Base-by-base conservation (phyloP, 1,140 invertebrate species). In the Chrysopa pallens region DNA sequence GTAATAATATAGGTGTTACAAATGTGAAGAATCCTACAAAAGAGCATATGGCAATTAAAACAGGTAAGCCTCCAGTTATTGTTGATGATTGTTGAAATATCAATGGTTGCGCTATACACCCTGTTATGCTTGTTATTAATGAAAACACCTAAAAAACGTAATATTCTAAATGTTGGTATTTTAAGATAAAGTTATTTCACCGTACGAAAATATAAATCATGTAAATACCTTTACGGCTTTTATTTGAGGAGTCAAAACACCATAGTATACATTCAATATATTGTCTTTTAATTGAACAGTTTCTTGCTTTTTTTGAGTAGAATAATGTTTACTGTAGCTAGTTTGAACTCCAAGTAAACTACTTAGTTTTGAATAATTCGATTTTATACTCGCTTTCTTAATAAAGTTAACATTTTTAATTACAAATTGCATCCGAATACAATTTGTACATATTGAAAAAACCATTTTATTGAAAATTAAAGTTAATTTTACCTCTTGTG, bases 21-120 rank as follows among this genome's bases (percentile, higher is more conserved):
- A 90, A 76, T 5, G 86, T 80, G 54, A 90, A 84, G 49, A 89
- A 73, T 15, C 78, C 79, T 1, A 85, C 64, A 36, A 80, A 63
- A 1, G 71, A 67, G 48, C 73, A 78, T 6, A 79, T 43, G 5
- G 68, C 72, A 1, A 74, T 57, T 36, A 74, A 57, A 5, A 61
- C 57, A 0, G 73, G 66, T 33, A 69, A 56, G 37, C 60, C 60
- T 36, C 70, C 70, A 23, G 2, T 23, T 6, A 72, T 60, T 28
- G 69, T 63, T 13, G 67, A 44, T 14, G 72, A 63, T 58, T 79
- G 73, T 31, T 65, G 59, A 42, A 79, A 63, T 3, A 93, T 50
- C 35, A 82, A 57, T 0, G 88, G 87, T 55, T 91, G 86, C 1
- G 74, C 59, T 6, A 67, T 50, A 6, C 91, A 40, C 6, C 82